Percentiles rank a stretch among this genome's conserved stretches.
phyloP scores from a whole-genome alignment of 2,113 vertebrate species.

The Mobula hypostoma region DNA sequence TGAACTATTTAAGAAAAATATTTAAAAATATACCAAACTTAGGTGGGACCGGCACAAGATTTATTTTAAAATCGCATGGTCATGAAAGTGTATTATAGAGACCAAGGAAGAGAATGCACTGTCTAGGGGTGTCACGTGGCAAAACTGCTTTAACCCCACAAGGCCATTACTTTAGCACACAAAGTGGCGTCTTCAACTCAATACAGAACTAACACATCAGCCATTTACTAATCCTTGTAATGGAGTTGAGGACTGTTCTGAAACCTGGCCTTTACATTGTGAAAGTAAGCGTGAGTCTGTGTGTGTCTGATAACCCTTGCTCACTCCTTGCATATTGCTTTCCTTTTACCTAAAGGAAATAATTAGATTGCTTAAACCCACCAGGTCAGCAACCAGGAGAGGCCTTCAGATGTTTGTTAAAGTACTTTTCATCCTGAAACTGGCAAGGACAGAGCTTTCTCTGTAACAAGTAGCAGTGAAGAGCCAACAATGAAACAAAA shows the following conservation, averaged over 20 bases:
- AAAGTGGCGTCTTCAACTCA: background rate
- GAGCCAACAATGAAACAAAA: background rate
- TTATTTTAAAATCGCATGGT: background rate
- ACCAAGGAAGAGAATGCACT: background rate
- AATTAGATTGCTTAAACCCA: background rate
- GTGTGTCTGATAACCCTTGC: too few species aligned
- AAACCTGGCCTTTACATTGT: too few species aligned
- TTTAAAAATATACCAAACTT: background rate
- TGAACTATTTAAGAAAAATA: background rate
- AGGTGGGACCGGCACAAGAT: background rate
- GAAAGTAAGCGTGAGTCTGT: too few species aligned
- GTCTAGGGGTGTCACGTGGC: background rate
- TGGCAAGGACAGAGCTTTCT: background rate
- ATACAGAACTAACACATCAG: background rate
- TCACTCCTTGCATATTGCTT: too few species aligned
- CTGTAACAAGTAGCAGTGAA: background rate
- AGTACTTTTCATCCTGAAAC: background rate
- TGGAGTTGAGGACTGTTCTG: too few species aligned
- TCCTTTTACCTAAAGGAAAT: too few species aligned
- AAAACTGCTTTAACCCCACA: background rate
- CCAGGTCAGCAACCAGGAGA: background rate
- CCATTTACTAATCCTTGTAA: too few species aligned
- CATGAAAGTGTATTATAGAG: background rate
- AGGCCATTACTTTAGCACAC: background rate
- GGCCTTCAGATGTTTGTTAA: background rate